phyloP scores from a whole-genome alignment of 37 sponge, comb jelly and placozoan species.

The Diacarnus erythraeanus region DNA sequence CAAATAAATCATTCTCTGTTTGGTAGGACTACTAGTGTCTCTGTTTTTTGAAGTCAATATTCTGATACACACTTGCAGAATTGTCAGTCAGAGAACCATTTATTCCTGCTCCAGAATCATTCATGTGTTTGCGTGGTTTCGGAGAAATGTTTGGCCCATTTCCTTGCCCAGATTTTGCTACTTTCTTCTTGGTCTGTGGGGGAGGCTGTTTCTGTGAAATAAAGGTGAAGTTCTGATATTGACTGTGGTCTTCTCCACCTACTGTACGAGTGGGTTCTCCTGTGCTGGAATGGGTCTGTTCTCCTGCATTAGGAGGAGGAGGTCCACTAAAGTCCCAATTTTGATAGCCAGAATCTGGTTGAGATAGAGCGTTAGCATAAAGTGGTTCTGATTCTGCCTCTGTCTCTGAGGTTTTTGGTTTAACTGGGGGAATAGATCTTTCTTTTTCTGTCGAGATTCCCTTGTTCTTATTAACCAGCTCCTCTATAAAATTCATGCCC shows the following conservation, averaged over 20 bases:
- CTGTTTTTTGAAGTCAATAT: background rate
- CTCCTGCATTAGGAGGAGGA: background rate
- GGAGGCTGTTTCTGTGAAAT: background rate
- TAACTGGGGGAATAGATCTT: background rate
- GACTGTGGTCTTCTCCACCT: background rate
- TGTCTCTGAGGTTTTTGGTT: background rate
- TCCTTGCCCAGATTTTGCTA: background rate
- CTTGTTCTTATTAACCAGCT: background rate
- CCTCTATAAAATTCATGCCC: background rate
- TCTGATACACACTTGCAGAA: background rate
- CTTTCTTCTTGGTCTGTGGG: background rate
- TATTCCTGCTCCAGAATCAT: background rate
- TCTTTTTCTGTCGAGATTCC: background rate
- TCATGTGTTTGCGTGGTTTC: background rate
- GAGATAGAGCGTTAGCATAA: background rate
- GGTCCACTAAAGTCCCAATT: conserved; percentile 3
- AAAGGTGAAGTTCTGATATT: background rate
- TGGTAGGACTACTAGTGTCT: background rate
- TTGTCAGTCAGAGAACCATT: background rate
- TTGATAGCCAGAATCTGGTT: background rate
- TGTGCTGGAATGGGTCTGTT: background rate
- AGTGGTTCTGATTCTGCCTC: background rate
- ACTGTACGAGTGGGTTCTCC: background rate
- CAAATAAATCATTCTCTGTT: background rate
- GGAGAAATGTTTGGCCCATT: background rate